A percentile compares a stretch with the other conserved stretches of the same genome.
These are phyloP conservation scores for Listronotus oregonensis DNA, from an alignment of 1,140 invertebrate species.

Conservation along the genomic window DNA sequence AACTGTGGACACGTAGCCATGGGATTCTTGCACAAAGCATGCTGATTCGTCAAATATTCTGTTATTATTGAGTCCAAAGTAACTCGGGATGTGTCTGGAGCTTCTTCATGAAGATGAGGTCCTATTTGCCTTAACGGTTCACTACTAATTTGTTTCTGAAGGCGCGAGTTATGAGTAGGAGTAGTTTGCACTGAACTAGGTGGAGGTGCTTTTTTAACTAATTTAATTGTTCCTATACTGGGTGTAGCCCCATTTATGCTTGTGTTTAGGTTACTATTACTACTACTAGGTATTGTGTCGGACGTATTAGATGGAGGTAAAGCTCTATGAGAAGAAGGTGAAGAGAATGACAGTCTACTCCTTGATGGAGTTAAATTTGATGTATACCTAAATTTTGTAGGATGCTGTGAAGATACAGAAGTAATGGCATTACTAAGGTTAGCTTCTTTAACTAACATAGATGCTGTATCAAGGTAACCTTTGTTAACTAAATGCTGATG, in stretches of 20 bases:
- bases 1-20: slow-evolving; percentile 91
- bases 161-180: slow-evolving; percentile 54
- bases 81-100: slow-evolving; percentile 59
- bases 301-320: slow-evolving; percentile 5
- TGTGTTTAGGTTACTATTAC: background rate
- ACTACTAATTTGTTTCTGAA: slow-evolving; percentile 71
- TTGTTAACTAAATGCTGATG: slow-evolving; percentile 83
- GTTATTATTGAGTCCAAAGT: slow-evolving; percentile 92
- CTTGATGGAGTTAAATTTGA: slow-evolving; percentile 54
- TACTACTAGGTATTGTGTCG: background rate
- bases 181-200: background rate
- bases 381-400: slow-evolving; percentile 63
- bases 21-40: slow-evolving; percentile 90
- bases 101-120: slow-evolving; percentile 46
- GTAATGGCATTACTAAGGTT: slow-evolving; percentile 58
- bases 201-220: slow-evolving; percentile 21
- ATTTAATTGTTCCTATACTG: slow-evolving; percentile 16
- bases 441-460: slow-evolving; percentile 77
- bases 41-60: slow-evolving; percentile 94
- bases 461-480: slow-evolving; percentile 75
- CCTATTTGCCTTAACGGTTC: slow-evolving; percentile 45
- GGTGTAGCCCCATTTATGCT: slow-evolving; percentile 24
- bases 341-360: slow-evolving; percentile 48
- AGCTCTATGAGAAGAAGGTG: slow-evolving; percentile 18
- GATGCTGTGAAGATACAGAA: slow-evolving; percentile 57